Evolutionary conservation across 2,113 vertebrate species (phyloP).

Genomic region (Sorex araneus): DNA sequence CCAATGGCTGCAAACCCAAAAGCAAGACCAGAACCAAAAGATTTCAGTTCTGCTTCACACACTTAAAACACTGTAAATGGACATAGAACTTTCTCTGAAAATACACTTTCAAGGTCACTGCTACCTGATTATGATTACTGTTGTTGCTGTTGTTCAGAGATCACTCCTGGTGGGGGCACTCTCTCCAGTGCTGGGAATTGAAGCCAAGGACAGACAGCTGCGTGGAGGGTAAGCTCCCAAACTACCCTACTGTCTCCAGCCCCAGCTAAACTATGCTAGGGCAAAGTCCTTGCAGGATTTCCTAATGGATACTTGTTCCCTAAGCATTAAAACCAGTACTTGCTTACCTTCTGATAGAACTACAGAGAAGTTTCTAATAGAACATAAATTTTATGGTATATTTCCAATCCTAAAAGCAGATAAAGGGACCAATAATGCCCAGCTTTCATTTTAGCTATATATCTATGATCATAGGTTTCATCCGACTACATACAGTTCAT

Average conservation of each 20-base stretch:
- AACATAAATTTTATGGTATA: neutral
- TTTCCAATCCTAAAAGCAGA: constrained; percentile 8
- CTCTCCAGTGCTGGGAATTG: no score
- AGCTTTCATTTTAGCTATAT: constrained; percentile 7
- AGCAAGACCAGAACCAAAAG: neutral
- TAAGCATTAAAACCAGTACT: constrained; percentile 31
- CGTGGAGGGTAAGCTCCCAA: no score
- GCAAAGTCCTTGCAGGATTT: neutral
- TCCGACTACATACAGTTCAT: neutral
- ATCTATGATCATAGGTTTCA: constrained; percentile 18
- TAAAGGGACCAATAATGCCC: neutral
- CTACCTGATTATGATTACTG: neutral
- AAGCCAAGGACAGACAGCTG: no score
- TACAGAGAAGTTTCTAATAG: neutral
- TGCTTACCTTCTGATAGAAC: neutral
- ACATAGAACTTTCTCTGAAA: neutral
- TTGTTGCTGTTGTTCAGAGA: no score
- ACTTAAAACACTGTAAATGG: neutral
- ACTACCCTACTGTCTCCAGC: no score
- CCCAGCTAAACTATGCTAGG: neutral
- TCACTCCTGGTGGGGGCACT: no score
- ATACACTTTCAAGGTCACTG: neutral
- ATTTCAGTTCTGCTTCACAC: constrained; percentile 8
- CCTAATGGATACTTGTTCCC: constrained; percentile 15
- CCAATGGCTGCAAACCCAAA: no score